phyloP scores from a whole-genome alignment of 2,888 invertebrate genomes.

The Pterobdella sp. region DNA sequence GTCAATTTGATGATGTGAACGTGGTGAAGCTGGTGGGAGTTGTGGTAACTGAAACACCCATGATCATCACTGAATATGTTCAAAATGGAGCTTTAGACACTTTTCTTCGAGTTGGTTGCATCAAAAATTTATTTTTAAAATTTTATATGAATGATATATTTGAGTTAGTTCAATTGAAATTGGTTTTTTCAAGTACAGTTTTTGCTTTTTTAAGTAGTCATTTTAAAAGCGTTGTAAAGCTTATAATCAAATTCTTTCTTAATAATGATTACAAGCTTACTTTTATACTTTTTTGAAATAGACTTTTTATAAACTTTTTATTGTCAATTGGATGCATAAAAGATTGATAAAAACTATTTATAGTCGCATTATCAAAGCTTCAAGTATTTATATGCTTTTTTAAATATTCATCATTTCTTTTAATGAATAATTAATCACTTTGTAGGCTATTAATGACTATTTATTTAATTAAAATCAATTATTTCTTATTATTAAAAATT shows the following conservation, averaged over 20 bases:
- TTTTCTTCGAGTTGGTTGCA: conserved; percentile 64
- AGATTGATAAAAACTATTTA: conserved; percentile 9
- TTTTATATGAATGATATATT: neutral
- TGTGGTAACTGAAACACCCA: conserved; percentile 90
- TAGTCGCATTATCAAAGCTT: neutral
- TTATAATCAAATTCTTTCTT: no score
- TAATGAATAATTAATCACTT: neutral
- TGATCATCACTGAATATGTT: conserved; percentile 99
- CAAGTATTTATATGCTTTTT: neutral
- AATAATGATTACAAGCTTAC: neutral
- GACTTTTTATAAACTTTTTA: neutral
- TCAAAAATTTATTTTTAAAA: neutral
- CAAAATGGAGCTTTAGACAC: conserved; percentile 96
- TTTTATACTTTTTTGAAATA: neutral
- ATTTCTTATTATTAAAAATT: no score
- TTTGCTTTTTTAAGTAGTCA: neutral
- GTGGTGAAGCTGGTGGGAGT: conserved; percentile 97
- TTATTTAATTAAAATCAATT: neutral
- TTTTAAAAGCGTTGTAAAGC: no score
- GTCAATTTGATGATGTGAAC: conserved; percentile 97
- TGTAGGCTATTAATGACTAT: neutral
- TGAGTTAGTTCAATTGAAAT: neutral
- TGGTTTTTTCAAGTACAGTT: neutral
- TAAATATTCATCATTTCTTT: neutral
- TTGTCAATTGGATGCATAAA: neutral